Percentiles rank a stretch among this genome's conserved stretches.
Conservation (phyloP, 1,140 invertebrate genomes). For the Cephus cinctus region DNA sequence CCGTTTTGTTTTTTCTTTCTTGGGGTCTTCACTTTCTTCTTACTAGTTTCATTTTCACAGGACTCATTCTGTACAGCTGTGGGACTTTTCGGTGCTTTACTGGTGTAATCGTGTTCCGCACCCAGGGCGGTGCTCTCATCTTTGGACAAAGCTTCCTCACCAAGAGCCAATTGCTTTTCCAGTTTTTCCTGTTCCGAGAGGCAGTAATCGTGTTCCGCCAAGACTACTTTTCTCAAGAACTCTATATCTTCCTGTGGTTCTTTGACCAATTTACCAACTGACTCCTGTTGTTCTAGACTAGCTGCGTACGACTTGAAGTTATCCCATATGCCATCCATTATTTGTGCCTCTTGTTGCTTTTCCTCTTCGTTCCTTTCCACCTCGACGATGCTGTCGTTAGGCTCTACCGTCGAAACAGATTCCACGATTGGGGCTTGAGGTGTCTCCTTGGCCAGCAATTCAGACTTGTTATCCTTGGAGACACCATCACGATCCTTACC, state of each 20-base stretch:
- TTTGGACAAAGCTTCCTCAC: constrained; percentile 2
- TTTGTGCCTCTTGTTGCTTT: constrained; percentile 48
- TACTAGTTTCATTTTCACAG: constrained; percentile 17
- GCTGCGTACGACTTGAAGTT: constrained; percentile 74
- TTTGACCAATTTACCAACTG: constrained; percentile 6
- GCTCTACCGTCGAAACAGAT: too few relatives aligned
- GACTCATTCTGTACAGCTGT: constrained; percentile 19
- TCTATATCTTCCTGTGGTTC: constrained; percentile 27
- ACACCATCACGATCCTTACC: constrained; percentile 14
- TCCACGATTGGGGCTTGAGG: too few relatives aligned
- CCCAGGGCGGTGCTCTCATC: neutral
- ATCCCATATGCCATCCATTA: constrained; percentile 76
- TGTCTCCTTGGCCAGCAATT: too few relatives aligned
- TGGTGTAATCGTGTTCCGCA: constrained; percentile 39
- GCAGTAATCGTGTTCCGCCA: constrained; percentile 60
- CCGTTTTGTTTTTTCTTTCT: constrained; percentile 49
- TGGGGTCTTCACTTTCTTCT: constrained; percentile 43
- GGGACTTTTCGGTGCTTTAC: constrained; percentile 47
- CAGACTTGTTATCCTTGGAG: too few relatives aligned
- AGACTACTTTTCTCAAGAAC: constrained; percentile 41
- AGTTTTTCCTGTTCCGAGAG: constrained; percentile 36
- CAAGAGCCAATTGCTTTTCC: constrained; percentile 25
- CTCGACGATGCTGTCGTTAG: constrained; percentile 28
- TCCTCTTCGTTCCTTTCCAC: constrained; percentile 50
- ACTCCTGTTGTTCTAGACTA: constrained; percentile 53